Conservation (phyloP, 2,113 vertebrate genomes). For the Daubentonia madagascariensis region DNA sequence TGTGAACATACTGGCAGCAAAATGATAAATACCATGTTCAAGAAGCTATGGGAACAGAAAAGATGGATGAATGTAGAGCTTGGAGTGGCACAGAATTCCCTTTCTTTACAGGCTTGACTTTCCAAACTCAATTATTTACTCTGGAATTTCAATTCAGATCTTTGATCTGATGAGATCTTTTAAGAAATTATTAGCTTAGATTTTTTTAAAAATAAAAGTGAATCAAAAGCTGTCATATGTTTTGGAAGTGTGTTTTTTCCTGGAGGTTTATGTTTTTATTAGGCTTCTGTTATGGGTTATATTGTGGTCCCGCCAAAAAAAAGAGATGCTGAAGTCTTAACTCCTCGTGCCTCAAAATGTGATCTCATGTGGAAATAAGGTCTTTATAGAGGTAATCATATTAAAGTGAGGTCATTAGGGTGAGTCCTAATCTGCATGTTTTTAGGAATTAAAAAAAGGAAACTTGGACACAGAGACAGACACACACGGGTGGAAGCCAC, state of each 20-base stretch:
- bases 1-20: not conserved
- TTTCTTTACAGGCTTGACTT: not conserved
- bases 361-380: not conserved
- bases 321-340: not conserved
- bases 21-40: not conserved
- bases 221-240: not conserved
- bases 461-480: not conserved
- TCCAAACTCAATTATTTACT: not conserved
- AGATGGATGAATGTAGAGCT: not conserved
- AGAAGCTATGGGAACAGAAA: not conserved
- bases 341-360: not conserved
- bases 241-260: not conserved
- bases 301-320: not conserved
- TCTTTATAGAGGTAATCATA: not conserved
- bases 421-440: not conserved
- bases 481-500: accelerated
- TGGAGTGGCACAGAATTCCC: not conserved
- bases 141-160: not conserved
- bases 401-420: not conserved
- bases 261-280: not conserved
- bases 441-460: not conserved
- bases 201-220: too few species aligned
- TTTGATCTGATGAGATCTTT: not conserved
- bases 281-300: not conserved
- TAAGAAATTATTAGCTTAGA: not conserved